Base-by-base conservation (phyloP, 1,140 invertebrate species). In the Pseudobourletiella spinata region DNA sequence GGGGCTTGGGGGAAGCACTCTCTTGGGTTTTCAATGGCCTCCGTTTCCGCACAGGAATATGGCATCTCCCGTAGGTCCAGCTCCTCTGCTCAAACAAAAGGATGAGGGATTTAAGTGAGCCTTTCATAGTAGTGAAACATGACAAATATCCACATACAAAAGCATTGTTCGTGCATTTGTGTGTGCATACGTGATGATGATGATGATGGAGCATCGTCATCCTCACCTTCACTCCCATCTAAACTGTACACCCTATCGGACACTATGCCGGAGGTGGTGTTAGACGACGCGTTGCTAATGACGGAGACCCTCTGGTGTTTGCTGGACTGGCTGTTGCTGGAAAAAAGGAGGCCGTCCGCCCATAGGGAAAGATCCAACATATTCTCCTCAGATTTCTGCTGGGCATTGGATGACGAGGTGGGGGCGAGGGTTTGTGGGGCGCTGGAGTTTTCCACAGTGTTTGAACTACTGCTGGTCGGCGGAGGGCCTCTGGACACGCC, bases 221-320 rank as follows among this genome's bases (percentile, higher is more conserved):
- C n/a, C 68, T 67, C 73, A 80, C 79, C 79, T 75, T 83, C 82
- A 73, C 79, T 81, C 66, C 94, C 91, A 74, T 95, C 91, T 75
- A 95, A 86, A 55, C 90, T 94, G 74, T 93, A 90, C 50, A 95
- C 89, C 64, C 89, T 82, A 75, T 95, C 92, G 73, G 91, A 95
- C 11, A 94, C 91, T 63, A 95, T 95, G 48, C 92, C 92, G 4
- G 91, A 94, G 2, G 92, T 95, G 35, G 91, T 95, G 71, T 94
- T 95, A 2, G 91, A 95, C 62, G 90, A 94, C 32, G 89, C 89
- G n/a, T 51, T 88, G 48, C 89, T 93, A 71, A 95, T 91, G 15
- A 95, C 87, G 20, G 91, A 95, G 71, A 91, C 87, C 64, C 89
- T 80, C 73, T 91, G 89, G 75, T 91, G 88, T 62, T 62, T 72